These are phyloP conservation scores for Baronia brevicornis DNA, from an alignment of 2,888 invertebrate species.

Conservation along the genomic window DNA sequence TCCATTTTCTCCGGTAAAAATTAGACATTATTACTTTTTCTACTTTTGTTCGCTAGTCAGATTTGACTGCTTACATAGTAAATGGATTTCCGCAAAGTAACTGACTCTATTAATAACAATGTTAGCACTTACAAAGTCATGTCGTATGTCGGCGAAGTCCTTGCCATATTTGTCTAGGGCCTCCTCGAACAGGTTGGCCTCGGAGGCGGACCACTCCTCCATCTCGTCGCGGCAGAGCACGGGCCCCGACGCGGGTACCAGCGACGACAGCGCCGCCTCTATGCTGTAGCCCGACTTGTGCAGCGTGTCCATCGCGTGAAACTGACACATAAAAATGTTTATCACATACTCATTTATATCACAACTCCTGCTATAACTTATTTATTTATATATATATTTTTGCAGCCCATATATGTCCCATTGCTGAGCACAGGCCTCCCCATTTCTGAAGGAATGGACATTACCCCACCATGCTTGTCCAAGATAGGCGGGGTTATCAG, in stretches of 20 bases:
- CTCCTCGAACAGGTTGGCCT: conserved; percentile 99
- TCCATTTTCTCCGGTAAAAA: no score
- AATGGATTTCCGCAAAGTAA: no score
- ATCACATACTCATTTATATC: background rate
- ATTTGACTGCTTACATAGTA: no score
- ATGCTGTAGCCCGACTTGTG: conserved; percentile 95
- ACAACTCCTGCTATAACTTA: no score
- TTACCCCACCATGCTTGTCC: no score
- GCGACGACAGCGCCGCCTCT: conserved; percentile 91
- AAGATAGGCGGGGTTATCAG: no score
- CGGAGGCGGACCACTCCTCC: conserved; percentile 99
- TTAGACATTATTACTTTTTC: no score
- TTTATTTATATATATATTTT: background rate
- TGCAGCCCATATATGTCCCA: background rate
- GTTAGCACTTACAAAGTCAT: conserved; percentile 90
- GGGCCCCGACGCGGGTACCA: conserved; percentile 96
- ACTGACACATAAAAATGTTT: conserved; percentile 68
- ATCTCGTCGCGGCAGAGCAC: conserved; percentile 98
- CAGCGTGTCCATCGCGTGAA: conserved; percentile 98
- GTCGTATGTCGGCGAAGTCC: conserved; percentile 98
- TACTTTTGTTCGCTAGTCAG: no score
- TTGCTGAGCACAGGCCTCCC: background rate
- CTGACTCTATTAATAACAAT: no score
- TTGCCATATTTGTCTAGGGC: conserved; percentile 98
- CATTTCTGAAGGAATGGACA: no score